phyloP scores from a whole-genome alignment of 2,113 vertebrate genomes.

The Hydrochoerus hydrochaeris region DNA sequence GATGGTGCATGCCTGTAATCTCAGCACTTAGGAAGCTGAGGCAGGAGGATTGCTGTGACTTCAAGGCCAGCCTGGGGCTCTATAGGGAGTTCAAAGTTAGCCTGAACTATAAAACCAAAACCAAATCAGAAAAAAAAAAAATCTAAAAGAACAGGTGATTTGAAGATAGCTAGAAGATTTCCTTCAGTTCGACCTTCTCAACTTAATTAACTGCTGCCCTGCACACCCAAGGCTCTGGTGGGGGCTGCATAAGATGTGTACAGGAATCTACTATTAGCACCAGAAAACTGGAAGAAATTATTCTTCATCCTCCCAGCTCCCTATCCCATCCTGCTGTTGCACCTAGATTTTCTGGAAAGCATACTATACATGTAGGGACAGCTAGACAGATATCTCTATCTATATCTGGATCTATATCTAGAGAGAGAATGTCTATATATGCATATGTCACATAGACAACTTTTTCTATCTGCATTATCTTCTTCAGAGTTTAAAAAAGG shows the following conservation, averaged over 20 bases:
- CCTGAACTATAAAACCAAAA: neutral
- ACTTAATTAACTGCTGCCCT: neutral
- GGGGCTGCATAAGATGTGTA: neutral
- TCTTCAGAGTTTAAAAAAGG: neutral
- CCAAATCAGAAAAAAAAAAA: neutral
- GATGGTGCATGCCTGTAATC: neutral
- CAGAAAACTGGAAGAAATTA: neutral
- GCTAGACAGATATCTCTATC: neutral
- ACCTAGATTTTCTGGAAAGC: conserved; percentile 64
- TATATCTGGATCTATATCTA: no score
- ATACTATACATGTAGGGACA: neutral
- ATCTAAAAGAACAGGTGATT: neutral
- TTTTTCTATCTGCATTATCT: neutral
- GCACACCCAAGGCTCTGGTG: neutral
- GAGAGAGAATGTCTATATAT: neutral
- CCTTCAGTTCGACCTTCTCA: neutral
- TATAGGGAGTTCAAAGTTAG: neutral
- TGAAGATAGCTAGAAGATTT: neutral
- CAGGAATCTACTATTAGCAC: no score
- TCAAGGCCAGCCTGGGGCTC: neutral
- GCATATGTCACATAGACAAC: neutral
- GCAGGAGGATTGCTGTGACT: neutral
- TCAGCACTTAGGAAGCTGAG: neutral
- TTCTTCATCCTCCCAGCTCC: neutral
- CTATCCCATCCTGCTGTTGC: neutral